Conservation (phyloP, 1,140 invertebrate species). For the Bombus picipes region DNA sequence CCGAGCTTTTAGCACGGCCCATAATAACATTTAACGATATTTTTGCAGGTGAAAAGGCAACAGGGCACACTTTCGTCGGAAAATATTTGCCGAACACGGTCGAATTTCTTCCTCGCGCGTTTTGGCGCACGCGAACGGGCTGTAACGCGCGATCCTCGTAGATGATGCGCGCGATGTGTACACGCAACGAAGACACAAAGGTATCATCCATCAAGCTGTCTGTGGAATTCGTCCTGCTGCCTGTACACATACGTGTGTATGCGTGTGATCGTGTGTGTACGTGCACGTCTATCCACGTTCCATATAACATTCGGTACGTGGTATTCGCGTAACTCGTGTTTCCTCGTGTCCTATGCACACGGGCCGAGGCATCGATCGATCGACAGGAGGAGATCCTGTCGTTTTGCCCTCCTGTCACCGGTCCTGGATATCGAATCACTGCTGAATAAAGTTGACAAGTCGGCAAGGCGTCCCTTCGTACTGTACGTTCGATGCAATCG, state of each 20-base stretch:
- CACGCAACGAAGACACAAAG: slow-evolving; percentile 50
- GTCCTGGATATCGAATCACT: neutral
- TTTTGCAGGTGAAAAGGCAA: neutral
- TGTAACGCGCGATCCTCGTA: neutral
- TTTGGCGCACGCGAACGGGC: neutral
- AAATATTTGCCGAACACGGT: slow-evolving; percentile 36
- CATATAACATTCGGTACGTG: neutral
- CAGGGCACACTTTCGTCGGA: neutral
- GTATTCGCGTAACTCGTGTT: slow-evolving; percentile 39
- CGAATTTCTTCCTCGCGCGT: slow-evolving; percentile 20
- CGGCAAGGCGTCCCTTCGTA: neutral
- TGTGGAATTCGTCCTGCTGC: slow-evolving; percentile 49
- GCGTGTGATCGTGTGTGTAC: neutral
- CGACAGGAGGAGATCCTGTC: slow-evolving; percentile 23
- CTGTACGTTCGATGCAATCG: neutral
- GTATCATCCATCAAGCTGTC: slow-evolving; percentile 70
- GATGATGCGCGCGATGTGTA: slow-evolving; percentile 5
- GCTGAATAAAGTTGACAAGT: slow-evolving; percentile 1
- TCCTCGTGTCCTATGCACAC: slow-evolving; percentile 22
- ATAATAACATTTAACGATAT: slow-evolving; percentile 7
- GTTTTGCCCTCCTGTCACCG: neutral
- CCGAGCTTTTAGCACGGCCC: slow-evolving; percentile 1
- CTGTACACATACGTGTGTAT: slow-evolving; percentile 7
- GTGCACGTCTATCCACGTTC: slow-evolving; percentile 1
- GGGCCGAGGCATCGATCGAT: slow-evolving; percentile 33